A percentile compares a stretch with the other conserved stretches of the same genome.
Conservation (phyloP, 2,888 invertebrate genomes). For the Strigamia crassipes region DNA sequence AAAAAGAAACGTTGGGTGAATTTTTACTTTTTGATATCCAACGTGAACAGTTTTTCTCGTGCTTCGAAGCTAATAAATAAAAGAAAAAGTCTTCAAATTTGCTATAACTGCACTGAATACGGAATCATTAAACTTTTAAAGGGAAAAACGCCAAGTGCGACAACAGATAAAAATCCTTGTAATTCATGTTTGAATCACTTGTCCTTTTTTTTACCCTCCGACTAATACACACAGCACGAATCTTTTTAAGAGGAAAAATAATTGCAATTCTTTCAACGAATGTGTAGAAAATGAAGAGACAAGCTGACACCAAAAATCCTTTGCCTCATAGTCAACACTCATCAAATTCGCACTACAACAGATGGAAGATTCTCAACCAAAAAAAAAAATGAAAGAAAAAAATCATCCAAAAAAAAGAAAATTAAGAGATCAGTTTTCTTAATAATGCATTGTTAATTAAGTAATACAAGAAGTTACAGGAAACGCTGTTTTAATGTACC, state of each 20-base stretch:
- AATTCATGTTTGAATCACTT: not conserved
- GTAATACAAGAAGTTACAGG: not conserved
- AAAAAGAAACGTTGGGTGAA: constrained; percentile 27
- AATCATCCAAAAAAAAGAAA: not conserved
- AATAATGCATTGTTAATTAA: constrained; percentile 19
- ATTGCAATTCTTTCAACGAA: constrained; percentile 23
- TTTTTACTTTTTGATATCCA: constrained; percentile 24
- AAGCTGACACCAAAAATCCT: constrained; percentile 35
- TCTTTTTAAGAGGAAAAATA: constrained; percentile 1
- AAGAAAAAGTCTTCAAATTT: not conserved
- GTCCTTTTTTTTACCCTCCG: not conserved
- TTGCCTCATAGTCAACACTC: constrained; percentile 37
- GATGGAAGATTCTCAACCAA: not conserved
- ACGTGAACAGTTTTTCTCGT: not conserved
- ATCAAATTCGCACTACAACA: constrained; percentile 39
- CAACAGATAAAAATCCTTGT: not conserved
- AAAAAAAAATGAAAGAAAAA: not conserved
- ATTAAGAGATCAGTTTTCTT: not conserved
- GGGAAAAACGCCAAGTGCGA: not conserved
- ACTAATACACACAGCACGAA: not conserved
- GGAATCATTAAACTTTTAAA: not conserved
- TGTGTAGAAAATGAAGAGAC: constrained; percentile 28
- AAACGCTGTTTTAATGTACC: constrained; percentile 5
- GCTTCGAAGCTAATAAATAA: not conserved
- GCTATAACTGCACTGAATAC: not conserved